Percentiles rank a stretch among this genome's conserved stretches.
These are phyloP conservation scores for Peromyscus nudipes DNA, from an alignment of 2,797 vertebrate genomes.

Conservation along the genomic window DNA sequence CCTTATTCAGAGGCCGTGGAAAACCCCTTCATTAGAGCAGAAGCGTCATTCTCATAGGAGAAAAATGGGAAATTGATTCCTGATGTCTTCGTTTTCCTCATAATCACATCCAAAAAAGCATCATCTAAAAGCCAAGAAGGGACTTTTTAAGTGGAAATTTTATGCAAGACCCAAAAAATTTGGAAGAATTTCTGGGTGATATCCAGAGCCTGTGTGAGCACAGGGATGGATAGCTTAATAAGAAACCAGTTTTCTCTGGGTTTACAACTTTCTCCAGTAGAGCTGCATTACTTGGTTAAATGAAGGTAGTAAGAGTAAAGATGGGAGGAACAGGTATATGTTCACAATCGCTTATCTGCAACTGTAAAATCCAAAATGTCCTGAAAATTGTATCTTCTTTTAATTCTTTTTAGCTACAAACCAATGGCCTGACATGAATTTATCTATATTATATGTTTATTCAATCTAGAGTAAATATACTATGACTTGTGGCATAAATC, in stretches of 20 bases:
- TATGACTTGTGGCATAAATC: background rate
- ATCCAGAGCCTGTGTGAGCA: background rate
- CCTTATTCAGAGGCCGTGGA: background rate
- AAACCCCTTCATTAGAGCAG: slow-evolving; percentile 1
- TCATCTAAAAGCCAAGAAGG: slow-evolving; percentile 26
- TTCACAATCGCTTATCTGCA: background rate
- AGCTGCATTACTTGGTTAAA: background rate
- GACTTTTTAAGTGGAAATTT: slow-evolving; percentile 35
- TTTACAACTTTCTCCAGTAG: background rate
- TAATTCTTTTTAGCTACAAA: slow-evolving; percentile 17
- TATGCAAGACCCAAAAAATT: slow-evolving; percentile 20
- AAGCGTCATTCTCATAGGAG: background rate
- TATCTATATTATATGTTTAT: background rate
- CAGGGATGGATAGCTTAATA: background rate
- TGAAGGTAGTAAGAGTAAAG: too few species aligned
- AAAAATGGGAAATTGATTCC: background rate
- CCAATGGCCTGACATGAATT: background rate
- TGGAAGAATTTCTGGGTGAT: background rate
- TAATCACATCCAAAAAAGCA: slow-evolving; percentile 22
- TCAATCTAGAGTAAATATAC: background rate
- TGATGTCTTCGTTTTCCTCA: slow-evolving; percentile 23
- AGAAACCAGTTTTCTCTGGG: background rate
- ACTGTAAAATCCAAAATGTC: slow-evolving; percentile 5
- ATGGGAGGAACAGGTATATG: background rate
- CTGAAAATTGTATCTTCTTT: background rate